Evolutionary conservation across 1,140 invertebrate genomes (phyloP).

Genomic region (Cryptotermes secundus): DNA sequence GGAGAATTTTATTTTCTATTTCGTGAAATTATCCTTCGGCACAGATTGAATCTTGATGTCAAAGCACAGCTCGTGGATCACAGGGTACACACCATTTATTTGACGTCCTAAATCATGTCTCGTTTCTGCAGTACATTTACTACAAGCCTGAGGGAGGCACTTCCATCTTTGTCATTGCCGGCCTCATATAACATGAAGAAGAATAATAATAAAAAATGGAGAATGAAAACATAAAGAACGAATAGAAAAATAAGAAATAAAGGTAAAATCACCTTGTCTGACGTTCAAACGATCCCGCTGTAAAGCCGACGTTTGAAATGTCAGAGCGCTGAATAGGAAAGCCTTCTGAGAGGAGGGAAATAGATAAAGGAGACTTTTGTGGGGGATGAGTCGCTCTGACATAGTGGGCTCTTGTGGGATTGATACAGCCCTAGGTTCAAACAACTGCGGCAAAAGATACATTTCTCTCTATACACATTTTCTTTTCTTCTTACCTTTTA

Average conservation of each 20-base stretch:
- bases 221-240: constrained; percentile 17
- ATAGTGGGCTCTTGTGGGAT: constrained; percentile 9
- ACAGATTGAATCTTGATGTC: no score
- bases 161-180: constrained; percentile 5
- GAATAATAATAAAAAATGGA: neutral
- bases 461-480: neutral
- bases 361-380: constrained; percentile 8
- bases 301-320: constrained; percentile 13
- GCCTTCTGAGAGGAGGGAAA: neutral
- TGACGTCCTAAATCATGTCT: neutral
- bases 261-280: constrained; percentile 16
- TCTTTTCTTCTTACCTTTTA: neutral
- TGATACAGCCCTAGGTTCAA: neutral
- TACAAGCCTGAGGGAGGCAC: neutral
- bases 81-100: neutral
- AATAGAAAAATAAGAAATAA: constrained; percentile 19
- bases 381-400: constrained; percentile 2
- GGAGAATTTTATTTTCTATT: no score
- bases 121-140: neutral
- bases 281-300: constrained; percentile 8
- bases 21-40: no score
- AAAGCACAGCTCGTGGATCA: no score
- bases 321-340: neutral
- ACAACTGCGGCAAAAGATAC: neutral
- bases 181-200: neutral